Base-by-base conservation (phyloP, 2,888 invertebrate genomes). In the Anodontia alba region DNA sequence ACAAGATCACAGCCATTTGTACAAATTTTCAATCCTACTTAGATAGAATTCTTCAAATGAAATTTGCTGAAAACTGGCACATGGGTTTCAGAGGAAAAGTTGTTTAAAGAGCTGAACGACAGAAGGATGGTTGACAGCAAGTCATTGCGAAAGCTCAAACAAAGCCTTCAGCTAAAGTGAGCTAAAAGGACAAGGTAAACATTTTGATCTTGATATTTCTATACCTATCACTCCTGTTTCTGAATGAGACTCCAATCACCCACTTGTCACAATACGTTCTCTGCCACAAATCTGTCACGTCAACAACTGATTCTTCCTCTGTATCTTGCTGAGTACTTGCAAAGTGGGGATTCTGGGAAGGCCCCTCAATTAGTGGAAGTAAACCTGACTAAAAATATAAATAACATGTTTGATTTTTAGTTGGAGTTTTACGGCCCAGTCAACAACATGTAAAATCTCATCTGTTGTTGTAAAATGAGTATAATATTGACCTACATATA, bases 221-320 rank as follows among this genome's bases (percentile, higher is more conserved):
- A 42, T 49, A 49, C 83, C 74, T 77, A 10, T 46, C 23, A 20
- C 76, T 71, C 3, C 10, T 54, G 54, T 74, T 74, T 20, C 29
- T 38, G 33, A 83, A 43, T 20, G 77, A 77, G 3, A 74, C 78
- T 51, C 71, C 83, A 17, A 83, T 54, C 62, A 79, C 76, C 83
- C 83, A 83, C 26, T 31, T 67, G 29, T 69, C 49, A 17, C 33
- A 54, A 42, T 73, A 78, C 1, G 83, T 83, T 51, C 74, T 83
- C 69, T 83, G 83, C 83, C 83, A 83, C 17, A 72, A 5, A 38
- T 36, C 72, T 36, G 33, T n/a, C 3, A 76, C 70, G 29, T 66
- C 36, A 20, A 81, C 38, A 15, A 33, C 29, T 33, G 62, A 36
- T 36, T 33, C 31, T 31, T 29, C 38, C 38, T 29, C 51, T 51